These are phyloP conservation scores for Tokudaia muenninki DNA, from an alignment of 2,797 vertebrate species.

Conservation along the genomic window DNA sequence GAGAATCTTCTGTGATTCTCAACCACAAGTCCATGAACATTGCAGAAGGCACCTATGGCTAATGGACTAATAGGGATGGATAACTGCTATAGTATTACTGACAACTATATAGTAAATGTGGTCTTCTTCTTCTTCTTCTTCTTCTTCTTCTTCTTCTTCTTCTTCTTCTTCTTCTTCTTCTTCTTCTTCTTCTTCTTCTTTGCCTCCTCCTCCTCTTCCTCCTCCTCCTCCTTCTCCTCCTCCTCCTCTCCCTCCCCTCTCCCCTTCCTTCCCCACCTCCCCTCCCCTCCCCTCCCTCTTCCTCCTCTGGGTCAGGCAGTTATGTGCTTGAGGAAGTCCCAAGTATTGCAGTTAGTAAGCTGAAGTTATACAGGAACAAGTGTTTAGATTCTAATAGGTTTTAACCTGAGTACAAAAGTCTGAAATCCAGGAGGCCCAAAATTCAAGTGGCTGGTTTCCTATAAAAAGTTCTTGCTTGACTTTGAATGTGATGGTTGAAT, in stretches of 20 bases:
- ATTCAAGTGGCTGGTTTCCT: not conserved
- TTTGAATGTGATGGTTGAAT: not conserved
- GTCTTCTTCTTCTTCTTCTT: no score
- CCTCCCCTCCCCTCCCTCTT: not conserved
- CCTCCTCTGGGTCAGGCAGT: not conserved
- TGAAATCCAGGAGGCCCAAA: not conserved
- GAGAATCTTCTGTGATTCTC: not conserved
- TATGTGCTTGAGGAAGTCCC: not conserved
- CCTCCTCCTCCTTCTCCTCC: not conserved
- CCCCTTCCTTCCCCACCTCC: no score
- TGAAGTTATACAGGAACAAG: not conserved
- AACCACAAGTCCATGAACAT: not conserved
- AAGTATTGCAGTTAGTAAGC: not conserved
- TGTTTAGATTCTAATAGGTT: not conserved
- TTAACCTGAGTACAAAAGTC: not conserved
- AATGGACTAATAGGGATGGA: no score
- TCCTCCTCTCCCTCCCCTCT: accelerated
- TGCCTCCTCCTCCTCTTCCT: accelerated
- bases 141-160: no score
- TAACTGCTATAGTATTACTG: not conserved
- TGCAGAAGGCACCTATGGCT: not conserved
- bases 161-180: not conserved
- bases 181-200: not conserved
- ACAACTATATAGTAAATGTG: not conserved
- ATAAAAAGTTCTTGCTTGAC: not conserved